Base-by-base conservation (phyloP, 2,113 vertebrate species). In the Onychorhynchus coronatus region DNA sequence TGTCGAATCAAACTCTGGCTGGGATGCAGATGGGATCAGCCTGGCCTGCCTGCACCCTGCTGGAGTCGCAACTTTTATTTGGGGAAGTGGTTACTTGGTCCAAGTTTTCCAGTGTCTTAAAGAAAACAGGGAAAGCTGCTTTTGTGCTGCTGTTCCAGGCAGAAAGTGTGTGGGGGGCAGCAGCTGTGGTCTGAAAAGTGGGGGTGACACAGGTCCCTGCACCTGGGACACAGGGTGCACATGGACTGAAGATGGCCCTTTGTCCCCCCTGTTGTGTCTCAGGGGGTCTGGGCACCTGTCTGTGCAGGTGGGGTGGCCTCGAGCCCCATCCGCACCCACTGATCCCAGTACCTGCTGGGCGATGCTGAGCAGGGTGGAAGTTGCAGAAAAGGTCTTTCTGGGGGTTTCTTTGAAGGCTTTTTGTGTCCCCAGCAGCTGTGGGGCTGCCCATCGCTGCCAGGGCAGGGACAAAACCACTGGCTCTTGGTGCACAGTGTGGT, bases 291-390 rank as follows among this genome's bases (percentile, higher is more conserved):
- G 41, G 52, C 10, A 11, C 14, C 30, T 12, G 11, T 16, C 47
- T 0, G 2, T 12, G 28, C 37, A 25, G 11, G n/a, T 58, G 62
- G 31, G 21, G n/a, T 50, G 62, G 63, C 28, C 14, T 30, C 6
- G 0, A 81, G 62, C 30, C 31, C 25, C 2, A 2, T 63, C 56
- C 44, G 55, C 62, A 55, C 55, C 44, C 74, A 39, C 74, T 7
- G 11, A 19, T 39, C 39, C 33, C 0, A 2, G 9, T 9, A 44
- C 56, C 33, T 2, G 1, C 22, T 0, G 5, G 46, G n/a, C 1
- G 21, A 66, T 46, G 59, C 52, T 3, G 2, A 28, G 49, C n/a
- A 47, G 65, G 50, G 30, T 31, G 53, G 37, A 35, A 7, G 76
- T 30, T 72, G n/a, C 66, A 67, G 65, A 22, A 68, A 58, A 79